Base-by-base conservation (phyloP, 2,888 invertebrate species). In the Drosophila anomelani region DNA sequence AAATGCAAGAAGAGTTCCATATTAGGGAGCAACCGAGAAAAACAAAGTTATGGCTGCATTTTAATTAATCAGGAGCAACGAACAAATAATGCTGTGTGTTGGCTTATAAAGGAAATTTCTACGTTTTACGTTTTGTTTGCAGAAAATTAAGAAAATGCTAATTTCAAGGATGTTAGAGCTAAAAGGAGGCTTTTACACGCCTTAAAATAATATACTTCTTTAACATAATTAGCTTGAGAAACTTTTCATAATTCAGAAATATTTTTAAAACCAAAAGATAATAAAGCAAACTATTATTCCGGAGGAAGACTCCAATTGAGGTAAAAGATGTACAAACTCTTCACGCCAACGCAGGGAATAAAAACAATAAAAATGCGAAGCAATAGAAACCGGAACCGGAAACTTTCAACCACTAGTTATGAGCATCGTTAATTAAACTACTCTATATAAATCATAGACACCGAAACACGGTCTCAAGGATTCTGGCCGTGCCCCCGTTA, bases 381-480 rank as follows among this genome's bases (percentile, higher is more conserved):
- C 17, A 26, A 34, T 23, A 17, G 29, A 63, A 13, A 41, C 46
- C 54, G 67, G 67, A 62, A 64, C n/a, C 55, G 68, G 41, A 56
- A 73, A 71, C 56, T 71, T 73, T 73, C 34, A 57, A 58, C 38
- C 57, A 75, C 75, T 66, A 75, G 54, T 75, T 75, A 73, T 75
- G 75, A 73, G 57, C 67, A 58, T 66, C 72, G 66, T 73, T 73
- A 73, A 73, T 73, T 73, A 75, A 75, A 66, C 75, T 54, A 58
- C 72, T 60, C 13, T 15, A 20, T 72, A 60, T 70, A 72, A 60
- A 71, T 70, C 53, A 70, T 72, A 32, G 38, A 15, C 39, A 12
- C n/a, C 34, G 4, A 32, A 41, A 41, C 20, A 41, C n/a, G 26
- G 23, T 75, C 54, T 29, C 58, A 5, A 56, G 32, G 57, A 56